Conservation (phyloP, 2,797 vertebrate genomes). For the Xiphorhynchus erythropygius region DNA sequence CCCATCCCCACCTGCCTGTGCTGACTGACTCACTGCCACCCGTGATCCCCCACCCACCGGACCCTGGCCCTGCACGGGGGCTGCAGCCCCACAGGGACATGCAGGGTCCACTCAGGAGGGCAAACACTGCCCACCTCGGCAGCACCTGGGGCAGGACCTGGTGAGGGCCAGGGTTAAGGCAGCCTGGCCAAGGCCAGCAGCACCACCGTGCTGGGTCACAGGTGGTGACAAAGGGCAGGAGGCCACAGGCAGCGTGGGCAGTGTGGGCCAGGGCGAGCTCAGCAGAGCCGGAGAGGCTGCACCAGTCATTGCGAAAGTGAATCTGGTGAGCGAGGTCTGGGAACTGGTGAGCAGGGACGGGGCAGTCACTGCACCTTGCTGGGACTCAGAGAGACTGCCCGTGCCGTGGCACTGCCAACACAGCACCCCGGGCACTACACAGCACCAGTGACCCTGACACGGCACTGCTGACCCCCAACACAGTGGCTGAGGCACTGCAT, state of each 20-base stretch:
- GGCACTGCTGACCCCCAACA: neutral
- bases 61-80: rapidly evolving
- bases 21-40: neutral
- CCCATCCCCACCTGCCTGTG: neutral
- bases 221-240: neutral
- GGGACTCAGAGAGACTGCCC: neutral
- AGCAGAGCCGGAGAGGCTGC: neutral
- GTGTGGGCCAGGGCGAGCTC: neutral
- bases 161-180: rapidly evolving
- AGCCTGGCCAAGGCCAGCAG: neutral
- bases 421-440: neutral
- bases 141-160: neutral
- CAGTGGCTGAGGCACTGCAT: neutral
- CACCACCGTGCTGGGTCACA: rapidly evolving
- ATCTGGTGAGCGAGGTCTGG: constrained; percentile 4
- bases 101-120: rapidly evolving
- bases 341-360: neutral
- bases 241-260: neutral
- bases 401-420: neutral
- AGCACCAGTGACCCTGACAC: neutral
- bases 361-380: constrained; percentile 3
- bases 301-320: constrained; percentile 41
- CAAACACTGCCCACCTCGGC: rapidly evolving
- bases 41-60: neutral
- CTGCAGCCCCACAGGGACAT: neutral